Percentiles rank a stretch among this genome's conserved stretches.
These are phyloP conservation scores for Lepisosteus oculatus DNA, from an alignment of 2,113 vertebrate species.

Conservation along the genomic window DNA sequence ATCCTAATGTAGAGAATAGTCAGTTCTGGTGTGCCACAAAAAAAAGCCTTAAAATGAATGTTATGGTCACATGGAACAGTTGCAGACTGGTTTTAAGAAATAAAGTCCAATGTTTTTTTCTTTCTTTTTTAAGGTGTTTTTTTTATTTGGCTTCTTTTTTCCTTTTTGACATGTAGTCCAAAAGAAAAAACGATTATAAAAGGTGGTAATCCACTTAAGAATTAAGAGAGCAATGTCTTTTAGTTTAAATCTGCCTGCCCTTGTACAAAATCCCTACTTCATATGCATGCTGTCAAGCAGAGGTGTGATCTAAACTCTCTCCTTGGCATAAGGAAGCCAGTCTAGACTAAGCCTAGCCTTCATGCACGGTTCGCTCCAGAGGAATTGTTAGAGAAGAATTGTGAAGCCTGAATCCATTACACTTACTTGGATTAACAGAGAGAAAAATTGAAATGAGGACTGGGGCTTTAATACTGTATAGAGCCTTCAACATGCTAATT, in stretches of 20 bases:
- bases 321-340: slow-evolving; percentile 27
- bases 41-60: too few relatives aligned
- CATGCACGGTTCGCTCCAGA: neutral
- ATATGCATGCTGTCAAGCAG: slow-evolving; percentile 37
- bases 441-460: neutral
- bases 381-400: too few relatives aligned
- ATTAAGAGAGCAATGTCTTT: slow-evolving; percentile 43
- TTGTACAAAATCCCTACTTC: slow-evolving; percentile 36
- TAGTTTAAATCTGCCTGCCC: slow-evolving; percentile 46
- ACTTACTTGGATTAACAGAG: slow-evolving; percentile 13
- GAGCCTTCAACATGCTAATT: neutral
- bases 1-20: too few relatives aligned
- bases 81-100: too few relatives aligned
- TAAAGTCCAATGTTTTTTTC: too few relatives aligned
- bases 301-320: slow-evolving; percentile 49
- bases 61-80: too few relatives aligned
- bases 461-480: neutral
- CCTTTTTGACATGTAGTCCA: slow-evolving; percentile 44
- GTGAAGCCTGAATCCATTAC: slow-evolving; percentile 13
- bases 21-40: too few relatives aligned
- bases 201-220: slow-evolving; percentile 35
- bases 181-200: slow-evolving; percentile 12
- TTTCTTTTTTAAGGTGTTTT: neutral
- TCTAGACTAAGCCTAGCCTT: slow-evolving; percentile 14
- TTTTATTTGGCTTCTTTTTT: neutral